phyloP scores from a whole-genome alignment of 2,113 vertebrate species.

The Nettapus auritus region DNA sequence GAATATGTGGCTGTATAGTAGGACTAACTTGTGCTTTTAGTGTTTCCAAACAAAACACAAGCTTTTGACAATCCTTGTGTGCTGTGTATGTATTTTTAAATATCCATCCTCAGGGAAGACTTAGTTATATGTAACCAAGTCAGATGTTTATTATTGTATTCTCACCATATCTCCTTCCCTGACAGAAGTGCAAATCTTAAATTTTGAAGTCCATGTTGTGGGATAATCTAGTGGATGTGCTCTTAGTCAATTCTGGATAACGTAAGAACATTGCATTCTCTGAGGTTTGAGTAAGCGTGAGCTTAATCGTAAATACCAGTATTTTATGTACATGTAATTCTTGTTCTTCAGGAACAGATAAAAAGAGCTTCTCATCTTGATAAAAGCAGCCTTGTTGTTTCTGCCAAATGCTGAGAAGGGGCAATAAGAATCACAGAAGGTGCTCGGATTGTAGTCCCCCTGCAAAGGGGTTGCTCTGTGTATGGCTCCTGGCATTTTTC shows the following conservation, averaged over 20 bases:
- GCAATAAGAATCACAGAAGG: not conserved
- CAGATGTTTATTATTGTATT: not conserved
- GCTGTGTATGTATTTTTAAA: not conserved
- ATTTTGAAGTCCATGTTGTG: fast-evolving
- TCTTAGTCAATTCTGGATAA: not conserved
- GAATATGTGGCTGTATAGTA: not conserved
- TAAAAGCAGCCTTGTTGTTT: not conserved
- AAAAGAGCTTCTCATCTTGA: not conserved
- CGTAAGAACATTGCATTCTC: not conserved
- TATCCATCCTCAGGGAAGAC: not conserved
- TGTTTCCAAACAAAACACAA: not conserved
- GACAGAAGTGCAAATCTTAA: too few relatives aligned
- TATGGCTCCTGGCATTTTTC: not conserved
- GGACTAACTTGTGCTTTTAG: not conserved
- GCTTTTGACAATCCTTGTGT: not conserved
- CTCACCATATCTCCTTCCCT: not conserved
- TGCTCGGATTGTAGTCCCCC: not conserved
- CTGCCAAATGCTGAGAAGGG: not conserved
- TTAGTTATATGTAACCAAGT: not conserved
- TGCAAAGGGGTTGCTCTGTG: not conserved
- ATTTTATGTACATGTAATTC: not conserved
- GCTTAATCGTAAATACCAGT: not conserved
- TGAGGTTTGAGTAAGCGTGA: not conserved
- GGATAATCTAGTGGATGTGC: not conserved
- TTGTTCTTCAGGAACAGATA: not conserved